phyloP scores from a whole-genome alignment of 1,140 invertebrate genomes.

The Drosophila kepulauana region DNA sequence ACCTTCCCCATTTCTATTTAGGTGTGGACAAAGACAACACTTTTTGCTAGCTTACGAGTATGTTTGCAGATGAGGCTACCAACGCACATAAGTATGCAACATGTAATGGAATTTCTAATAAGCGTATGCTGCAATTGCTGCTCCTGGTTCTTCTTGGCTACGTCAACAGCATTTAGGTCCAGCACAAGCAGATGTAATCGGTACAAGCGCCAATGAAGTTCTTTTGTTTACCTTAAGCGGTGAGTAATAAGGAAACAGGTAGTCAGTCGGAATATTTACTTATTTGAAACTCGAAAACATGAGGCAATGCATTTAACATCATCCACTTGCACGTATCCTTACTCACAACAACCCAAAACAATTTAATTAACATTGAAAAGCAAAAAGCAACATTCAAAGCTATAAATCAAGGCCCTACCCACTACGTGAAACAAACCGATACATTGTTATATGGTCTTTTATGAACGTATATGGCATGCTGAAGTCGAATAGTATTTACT shows the following conservation, averaged over 20 bases:
- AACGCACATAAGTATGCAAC: constrained; percentile 59
- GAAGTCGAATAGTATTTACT: constrained; percentile 1
- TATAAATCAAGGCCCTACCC: constrained; percentile 69
- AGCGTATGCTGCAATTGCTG: constrained; percentile 41
- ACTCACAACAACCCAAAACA: constrained; percentile 41
- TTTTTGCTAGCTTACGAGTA: constrained; percentile 29
- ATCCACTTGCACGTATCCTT: constrained; percentile 43
- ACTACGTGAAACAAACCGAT: constrained; percentile 61
- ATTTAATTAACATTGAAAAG: constrained; percentile 81
- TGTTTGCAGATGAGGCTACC: constrained; percentile 67
- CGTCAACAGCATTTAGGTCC: constrained; percentile 66
- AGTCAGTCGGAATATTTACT: background rate
- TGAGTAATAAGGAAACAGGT: constrained; percentile 1
- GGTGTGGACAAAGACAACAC: constrained; percentile 40
- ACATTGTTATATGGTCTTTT: background rate
- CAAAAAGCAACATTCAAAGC: constrained; percentile 64
- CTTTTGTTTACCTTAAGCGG: constrained; percentile 47
- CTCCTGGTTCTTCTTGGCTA: constrained; percentile 23
- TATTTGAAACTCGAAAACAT: constrained; percentile 35
- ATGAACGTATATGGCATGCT: background rate
- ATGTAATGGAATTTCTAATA: constrained; percentile 83
- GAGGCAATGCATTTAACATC: constrained; percentile 40
- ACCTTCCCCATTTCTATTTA: constrained; percentile 23
- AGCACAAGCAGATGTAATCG: constrained; percentile 42
- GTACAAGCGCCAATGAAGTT: constrained; percentile 57